These are phyloP conservation scores for Hipparchia sbordonii DNA, from an alignment of 2,888 invertebrate genomes.

Conservation along the genomic window DNA sequence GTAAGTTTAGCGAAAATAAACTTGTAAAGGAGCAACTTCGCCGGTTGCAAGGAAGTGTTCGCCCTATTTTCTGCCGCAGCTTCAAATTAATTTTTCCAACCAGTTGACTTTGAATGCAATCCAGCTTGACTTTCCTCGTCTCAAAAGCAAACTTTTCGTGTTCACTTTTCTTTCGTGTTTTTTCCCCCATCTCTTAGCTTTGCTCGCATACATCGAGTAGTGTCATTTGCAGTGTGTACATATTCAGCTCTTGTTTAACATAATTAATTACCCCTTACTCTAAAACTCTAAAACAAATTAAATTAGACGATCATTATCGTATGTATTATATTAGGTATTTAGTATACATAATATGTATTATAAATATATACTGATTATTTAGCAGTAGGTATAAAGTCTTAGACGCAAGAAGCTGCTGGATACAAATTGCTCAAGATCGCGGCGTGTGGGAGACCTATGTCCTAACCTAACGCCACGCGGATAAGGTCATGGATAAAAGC, in stretches of 20 bases:
- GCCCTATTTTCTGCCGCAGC: slow-evolving; percentile 57
- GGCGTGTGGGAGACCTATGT: too few relatives aligned
- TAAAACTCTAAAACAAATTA: background rate
- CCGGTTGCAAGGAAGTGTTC: slow-evolving; percentile 36
- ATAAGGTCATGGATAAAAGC: too few relatives aligned
- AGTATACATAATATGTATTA: too few relatives aligned
- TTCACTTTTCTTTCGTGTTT: slow-evolving; percentile 78
- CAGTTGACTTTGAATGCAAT: slow-evolving; percentile 77
- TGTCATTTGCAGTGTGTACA: slow-evolving; percentile 62
- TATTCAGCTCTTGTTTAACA: slow-evolving; percentile 40
- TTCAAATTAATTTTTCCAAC: slow-evolving; percentile 79
- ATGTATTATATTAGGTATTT: background rate
- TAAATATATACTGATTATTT: too few relatives aligned
- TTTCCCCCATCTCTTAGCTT: slow-evolving; percentile 64
- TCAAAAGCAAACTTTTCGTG: slow-evolving; percentile 79
- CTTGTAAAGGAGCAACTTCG: slow-evolving; percentile 20
- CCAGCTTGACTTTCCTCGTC: slow-evolving; percentile 65
- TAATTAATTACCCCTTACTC: background rate
- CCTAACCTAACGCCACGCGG: background rate
- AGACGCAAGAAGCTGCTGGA: too few relatives aligned
- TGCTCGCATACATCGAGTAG: slow-evolving; percentile 65
- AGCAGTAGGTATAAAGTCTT: too few relatives aligned
- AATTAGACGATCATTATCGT: background rate
- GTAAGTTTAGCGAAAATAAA: background rate
- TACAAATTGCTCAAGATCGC: too few relatives aligned